phyloP scores from a whole-genome alignment of 2,797 vertebrate species.

The Acanthurus lineatus region DNA sequence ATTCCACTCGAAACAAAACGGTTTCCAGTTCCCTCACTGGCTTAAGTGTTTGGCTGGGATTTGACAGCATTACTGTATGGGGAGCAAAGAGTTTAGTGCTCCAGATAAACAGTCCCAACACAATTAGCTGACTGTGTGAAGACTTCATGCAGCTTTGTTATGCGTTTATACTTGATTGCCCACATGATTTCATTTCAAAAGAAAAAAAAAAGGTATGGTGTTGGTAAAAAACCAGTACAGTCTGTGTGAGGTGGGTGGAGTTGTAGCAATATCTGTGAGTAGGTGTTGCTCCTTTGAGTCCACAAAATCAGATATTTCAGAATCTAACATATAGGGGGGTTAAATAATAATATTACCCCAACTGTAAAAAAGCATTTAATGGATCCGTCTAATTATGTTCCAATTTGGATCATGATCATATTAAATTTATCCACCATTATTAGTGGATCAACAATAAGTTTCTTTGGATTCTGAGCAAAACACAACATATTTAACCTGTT shows the following conservation, averaged over 20 bases:
- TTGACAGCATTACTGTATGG: slow-evolving; percentile 16
- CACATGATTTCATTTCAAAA: neutral
- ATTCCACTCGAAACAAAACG: slow-evolving; percentile 61
- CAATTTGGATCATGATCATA: neutral
- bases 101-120: slow-evolving; percentile 36
- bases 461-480: no score
- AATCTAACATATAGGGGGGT: neutral
- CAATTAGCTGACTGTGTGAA: slow-evolving; percentile 33
- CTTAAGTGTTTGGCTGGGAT: slow-evolving; percentile 49
- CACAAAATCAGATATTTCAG: neutral
- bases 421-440: neutral
- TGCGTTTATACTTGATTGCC: neutral
- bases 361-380: neutral
- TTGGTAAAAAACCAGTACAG: no score
- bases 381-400: neutral
- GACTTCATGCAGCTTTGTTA: slow-evolving; percentile 3
- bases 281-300: no score
- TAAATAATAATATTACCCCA: neutral
- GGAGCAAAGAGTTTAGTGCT: slow-evolving; percentile 15
- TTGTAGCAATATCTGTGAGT: neutral
- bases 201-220: no score
- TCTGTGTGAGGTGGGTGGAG: neutral
- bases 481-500: no score
- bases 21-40: slow-evolving; percentile 38
- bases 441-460: neutral